Percentiles rank a stretch among this genome's conserved stretches.
phyloP scores from a whole-genome alignment of 2,888 invertebrate genomes.

The Oscheius sp. region DNA sequence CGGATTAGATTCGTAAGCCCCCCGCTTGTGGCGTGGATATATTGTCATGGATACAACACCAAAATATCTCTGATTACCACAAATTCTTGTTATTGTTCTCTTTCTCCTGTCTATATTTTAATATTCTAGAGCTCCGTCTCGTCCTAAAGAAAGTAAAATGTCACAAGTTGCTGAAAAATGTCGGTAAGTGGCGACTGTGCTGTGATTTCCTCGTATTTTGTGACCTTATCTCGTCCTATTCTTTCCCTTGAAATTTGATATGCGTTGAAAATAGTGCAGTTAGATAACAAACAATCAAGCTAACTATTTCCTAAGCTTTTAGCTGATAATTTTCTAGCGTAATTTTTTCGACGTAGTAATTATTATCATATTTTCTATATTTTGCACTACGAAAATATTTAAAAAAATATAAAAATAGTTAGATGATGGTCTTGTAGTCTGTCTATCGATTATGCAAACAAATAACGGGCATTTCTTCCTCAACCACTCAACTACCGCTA shows the following conservation, averaged over 20 bases:
- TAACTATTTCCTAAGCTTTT: slow-evolving; percentile 12
- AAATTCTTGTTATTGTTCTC: background rate
- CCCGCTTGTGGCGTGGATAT: slow-evolving; percentile 1
- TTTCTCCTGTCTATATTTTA: background rate
- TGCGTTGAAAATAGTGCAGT: background rate
- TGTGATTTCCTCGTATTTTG: background rate
- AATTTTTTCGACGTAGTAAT: too few species aligned
- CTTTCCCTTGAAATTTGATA: background rate
- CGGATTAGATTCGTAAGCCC: background rate
- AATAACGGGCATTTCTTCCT: slow-evolving; percentile 13
- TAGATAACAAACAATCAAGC: background rate
- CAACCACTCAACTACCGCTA: background rate
- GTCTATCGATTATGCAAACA: slow-evolving; percentile 28
- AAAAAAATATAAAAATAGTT: background rate
- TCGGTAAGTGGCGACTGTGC: slow-evolving; percentile 5
- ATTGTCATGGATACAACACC: slow-evolving; percentile 15
- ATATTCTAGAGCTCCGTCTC: background rate
- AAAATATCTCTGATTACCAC: background rate
- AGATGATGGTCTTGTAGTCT: background rate
- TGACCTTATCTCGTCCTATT: background rate
- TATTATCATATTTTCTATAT: too few species aligned
- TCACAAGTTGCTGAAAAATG: slow-evolving; percentile 10
- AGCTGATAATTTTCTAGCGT: background rate
- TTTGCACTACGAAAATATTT: background rate
- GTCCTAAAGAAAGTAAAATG: background rate